Conservation (phyloP, 2,113 vertebrate species). For the Struthidea cinerea region DNA sequence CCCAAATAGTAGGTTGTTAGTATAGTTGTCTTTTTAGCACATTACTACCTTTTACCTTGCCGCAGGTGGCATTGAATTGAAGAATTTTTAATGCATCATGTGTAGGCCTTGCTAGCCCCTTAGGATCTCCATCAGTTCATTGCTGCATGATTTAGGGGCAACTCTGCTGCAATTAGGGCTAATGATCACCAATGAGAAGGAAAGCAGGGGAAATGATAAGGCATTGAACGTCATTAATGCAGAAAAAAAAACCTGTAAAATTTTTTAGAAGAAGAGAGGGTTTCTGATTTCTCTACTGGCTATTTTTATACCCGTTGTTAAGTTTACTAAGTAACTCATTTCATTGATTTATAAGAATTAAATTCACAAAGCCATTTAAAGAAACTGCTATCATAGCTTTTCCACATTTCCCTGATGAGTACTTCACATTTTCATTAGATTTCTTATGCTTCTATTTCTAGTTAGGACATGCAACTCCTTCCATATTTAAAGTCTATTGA, state of each 20-base stretch:
- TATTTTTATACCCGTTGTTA: slow-evolving; percentile 12
- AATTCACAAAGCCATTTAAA: slow-evolving; percentile 56
- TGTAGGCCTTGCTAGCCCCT: not conserved
- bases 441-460: slow-evolving; percentile 22
- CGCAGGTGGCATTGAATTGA: not conserved
- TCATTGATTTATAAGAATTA: slow-evolving; percentile 28
- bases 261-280: not conserved
- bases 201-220: not conserved
- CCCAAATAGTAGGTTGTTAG: not conserved
- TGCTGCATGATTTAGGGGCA: not conserved
- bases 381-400: slow-evolving; percentile 53
- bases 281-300: slow-evolving; percentile 19
- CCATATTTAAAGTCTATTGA: slow-evolving; percentile 16
- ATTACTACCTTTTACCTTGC: not conserved
- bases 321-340: slow-evolving; percentile 38
- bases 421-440: slow-evolving; percentile 4
- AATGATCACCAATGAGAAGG: not conserved
- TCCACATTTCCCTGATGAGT: slow-evolving; percentile 44
- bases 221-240: not conserved
- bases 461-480: slow-evolving; percentile 16
- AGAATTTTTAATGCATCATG: not conserved
- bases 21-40: not conserved
- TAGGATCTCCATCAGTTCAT: not conserved
- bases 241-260: not conserved
- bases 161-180: not conserved